Base-by-base conservation (phyloP, 2,113 vertebrate species). In the Odocoileus virginianus region DNA sequence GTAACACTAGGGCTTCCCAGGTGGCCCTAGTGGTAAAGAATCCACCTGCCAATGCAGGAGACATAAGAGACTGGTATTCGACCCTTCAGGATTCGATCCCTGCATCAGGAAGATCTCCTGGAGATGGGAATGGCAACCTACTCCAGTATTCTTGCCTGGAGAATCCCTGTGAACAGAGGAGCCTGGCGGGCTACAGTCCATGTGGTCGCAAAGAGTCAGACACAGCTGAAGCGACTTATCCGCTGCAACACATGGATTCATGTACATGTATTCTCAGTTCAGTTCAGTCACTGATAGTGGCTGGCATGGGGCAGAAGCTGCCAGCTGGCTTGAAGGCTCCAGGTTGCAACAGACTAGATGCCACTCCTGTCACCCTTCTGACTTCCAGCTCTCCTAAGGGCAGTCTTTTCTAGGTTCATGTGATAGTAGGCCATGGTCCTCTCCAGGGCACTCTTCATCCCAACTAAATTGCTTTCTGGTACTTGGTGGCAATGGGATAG, bases 161-260 rank as follows among this genome's bases (percentile, higher is more conserved):
- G 64, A 67, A 67, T 67, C 64, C 64, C 33, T 8, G 10, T 67
- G 33, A 8, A 67, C 8, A 36, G 64, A 67, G 64, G 64, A 67
- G 33, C 33, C 64, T 36, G 30, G 33, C 0, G 2, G 33, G 64
- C 64, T 36, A 67, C 7, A 67, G 33, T n/a, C 64, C 64, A 67
- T 19, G 64, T 0, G 33, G 16, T 36, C 2, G 8, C 33, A 10
- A 67, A 67, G 64, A 36, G 64, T 67, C 3, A 0, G 2, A 67
- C 64, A n/a, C 33, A 5, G 19, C 64, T 67, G 64, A 67, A 10
- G 64, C 3, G 14, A 33, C 30, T 64, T 64, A 33, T 33, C 60
- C 3, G 6, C 60, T 64, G 60, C 14, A 64, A 64, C 60, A 64
- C 60, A 33, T 33, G 60, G 60, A 33, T 64, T 17, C 60, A 33